These are phyloP conservation scores for Microctonus brassicae DNA, from an alignment of 2,888 invertebrate species.

Conservation along the genomic window DNA sequence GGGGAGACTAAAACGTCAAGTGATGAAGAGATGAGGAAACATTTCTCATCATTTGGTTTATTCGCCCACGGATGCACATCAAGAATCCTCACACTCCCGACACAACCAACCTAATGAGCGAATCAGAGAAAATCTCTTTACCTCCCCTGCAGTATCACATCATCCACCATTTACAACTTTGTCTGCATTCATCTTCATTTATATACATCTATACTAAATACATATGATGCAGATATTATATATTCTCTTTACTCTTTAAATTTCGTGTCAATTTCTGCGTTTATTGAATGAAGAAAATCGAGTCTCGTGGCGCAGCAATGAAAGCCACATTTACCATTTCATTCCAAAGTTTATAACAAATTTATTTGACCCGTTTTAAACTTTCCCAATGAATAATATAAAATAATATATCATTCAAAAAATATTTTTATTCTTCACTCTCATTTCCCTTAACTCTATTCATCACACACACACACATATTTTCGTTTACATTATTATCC, in stretches of 20 bases:
- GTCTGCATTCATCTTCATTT: constrained; percentile 24
- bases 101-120: constrained; percentile 40
- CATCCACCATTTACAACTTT: constrained; percentile 15
- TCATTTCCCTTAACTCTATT: background rate
- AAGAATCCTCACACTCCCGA: constrained; percentile 18
- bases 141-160: constrained; percentile 20
- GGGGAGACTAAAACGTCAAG: constrained; percentile 22
- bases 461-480: too few relatives aligned
- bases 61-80: constrained; percentile 44
- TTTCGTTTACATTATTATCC: background rate
- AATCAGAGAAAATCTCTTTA: constrained; percentile 43
- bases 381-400: constrained; percentile 23
- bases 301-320: constrained; percentile 15
- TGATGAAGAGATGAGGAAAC: constrained; percentile 34
- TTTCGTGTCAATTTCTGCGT: constrained; percentile 41
- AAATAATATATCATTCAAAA: background rate
- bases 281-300: constrained; percentile 39
- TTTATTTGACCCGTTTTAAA: constrained; percentile 24
- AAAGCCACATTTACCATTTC: background rate
- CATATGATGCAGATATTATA: too few relatives aligned
- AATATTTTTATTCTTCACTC: background rate
- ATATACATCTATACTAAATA: constrained; percentile 12
- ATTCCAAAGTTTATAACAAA: constrained; percentile 4
- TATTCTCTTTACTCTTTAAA: constrained; percentile 15
- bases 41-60: constrained; percentile 46